Conservation (phyloP, 2,113 vertebrate species). For the Pseudorectes ferrugineus region DNA sequence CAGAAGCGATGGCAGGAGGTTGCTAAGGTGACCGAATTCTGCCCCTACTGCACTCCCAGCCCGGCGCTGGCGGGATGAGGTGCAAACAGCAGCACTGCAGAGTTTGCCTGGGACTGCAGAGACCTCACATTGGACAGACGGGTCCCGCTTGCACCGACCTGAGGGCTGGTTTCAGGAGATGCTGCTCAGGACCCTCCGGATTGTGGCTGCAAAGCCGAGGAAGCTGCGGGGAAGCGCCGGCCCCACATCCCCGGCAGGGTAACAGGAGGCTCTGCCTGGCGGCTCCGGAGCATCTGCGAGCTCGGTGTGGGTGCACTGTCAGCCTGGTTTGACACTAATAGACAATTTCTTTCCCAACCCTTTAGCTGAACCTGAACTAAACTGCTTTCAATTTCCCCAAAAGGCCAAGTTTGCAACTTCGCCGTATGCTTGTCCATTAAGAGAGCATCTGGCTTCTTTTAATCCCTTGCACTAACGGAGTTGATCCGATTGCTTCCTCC, state of each 20-base stretch:
- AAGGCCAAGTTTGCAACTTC: slow-evolving; percentile 23
- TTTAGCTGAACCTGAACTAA: slow-evolving; percentile 20
- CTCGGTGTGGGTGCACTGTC: background rate
- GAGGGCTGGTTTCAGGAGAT: background rate
- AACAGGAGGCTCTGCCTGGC: accelerated
- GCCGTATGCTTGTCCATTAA: slow-evolving; percentile 28
- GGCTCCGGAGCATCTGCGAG: background rate
- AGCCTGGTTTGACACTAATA: background rate
- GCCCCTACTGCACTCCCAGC: background rate
- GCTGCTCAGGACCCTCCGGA: background rate
- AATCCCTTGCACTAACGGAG: slow-evolving; percentile 1
- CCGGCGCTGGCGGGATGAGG: background rate
- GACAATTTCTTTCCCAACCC: background rate
- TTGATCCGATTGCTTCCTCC: background rate
- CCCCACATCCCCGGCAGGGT: accelerated
- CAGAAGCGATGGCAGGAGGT: background rate
- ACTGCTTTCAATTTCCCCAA: slow-evolving; percentile 28
- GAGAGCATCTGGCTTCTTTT: slow-evolving; percentile 33
- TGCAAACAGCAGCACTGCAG: background rate
- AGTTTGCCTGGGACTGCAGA: background rate
- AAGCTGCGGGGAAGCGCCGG: accelerated
- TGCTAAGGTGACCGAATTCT: background rate
- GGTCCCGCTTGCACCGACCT: accelerated
- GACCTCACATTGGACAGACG: accelerated
- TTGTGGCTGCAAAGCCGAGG: background rate